A percentile compares a stretch with the other conserved stretches of the same genome.
These are phyloP conservation scores for Mionectes olivaceus DNA, from an alignment of 2,797 vertebrate genomes.

Conservation along the genomic window DNA sequence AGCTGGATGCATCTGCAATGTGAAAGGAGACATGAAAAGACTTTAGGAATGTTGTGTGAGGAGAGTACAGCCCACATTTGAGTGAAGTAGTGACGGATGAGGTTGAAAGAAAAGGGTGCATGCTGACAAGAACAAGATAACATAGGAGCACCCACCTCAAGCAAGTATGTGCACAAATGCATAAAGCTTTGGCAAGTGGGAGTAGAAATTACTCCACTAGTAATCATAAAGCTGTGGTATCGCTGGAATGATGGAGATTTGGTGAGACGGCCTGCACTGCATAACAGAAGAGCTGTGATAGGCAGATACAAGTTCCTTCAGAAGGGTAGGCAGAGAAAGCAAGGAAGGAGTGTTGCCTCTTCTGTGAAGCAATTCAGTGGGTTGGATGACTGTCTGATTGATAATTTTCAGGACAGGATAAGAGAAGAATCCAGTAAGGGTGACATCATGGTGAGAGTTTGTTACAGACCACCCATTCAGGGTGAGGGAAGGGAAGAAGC, in stretches of 20 bases:
- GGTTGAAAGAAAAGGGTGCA: neutral
- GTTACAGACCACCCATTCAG: neutral
- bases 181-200: neutral
- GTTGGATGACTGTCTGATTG: neutral
- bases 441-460: neutral
- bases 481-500: neutral
- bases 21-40: neutral
- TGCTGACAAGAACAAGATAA: neutral
- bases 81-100: neutral
- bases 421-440: neutral
- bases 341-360: neutral
- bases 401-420: neutral
- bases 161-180: neutral
- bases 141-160: neutral
- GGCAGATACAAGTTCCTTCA: neutral
- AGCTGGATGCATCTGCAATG: neutral
- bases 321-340: neutral
- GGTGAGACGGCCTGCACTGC: neutral
- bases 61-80: neutral
- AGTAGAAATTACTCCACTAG: neutral
- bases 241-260: neutral
- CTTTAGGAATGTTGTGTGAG: neutral
- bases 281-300: neutral
- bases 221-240: neutral
- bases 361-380: neutral